Conservation (phyloP, 2,797 vertebrate genomes). For the Chromis chromis region DNA sequence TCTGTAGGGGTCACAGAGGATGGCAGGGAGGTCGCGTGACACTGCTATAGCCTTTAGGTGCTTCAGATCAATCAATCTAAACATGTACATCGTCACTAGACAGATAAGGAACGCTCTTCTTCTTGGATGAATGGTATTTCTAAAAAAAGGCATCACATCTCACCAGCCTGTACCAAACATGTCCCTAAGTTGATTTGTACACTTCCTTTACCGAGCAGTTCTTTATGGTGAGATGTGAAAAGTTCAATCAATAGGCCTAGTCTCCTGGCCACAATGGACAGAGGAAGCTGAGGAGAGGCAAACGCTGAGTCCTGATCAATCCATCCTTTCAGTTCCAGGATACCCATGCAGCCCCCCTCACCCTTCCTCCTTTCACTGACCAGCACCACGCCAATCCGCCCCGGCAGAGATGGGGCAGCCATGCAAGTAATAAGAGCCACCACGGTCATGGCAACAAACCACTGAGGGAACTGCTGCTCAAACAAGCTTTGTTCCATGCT, state of each 20-base stretch:
- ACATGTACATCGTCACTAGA: slow-evolving; percentile 2
- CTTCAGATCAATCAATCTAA: neutral
- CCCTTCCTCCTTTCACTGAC: slow-evolving; percentile 58
- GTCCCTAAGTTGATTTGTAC: slow-evolving; percentile 47
- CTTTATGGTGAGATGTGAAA: slow-evolving; percentile 67
- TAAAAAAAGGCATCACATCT: neutral
- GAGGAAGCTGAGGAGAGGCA: slow-evolving; percentile 81
- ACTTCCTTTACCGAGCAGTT: slow-evolving; percentile 63
- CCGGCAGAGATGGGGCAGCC: slow-evolving; percentile 73
- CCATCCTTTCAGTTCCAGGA: slow-evolving; percentile 84
- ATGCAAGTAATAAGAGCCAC: slow-evolving; percentile 77
- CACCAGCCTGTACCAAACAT: slow-evolving; percentile 57
- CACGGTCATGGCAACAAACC: slow-evolving; percentile 72
- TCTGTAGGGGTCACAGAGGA: slow-evolving; percentile 31
- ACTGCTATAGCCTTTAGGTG: neutral
- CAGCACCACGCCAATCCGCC: slow-evolving; percentile 76
- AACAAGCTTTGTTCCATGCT: slow-evolving; percentile 80
- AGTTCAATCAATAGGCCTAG: slow-evolving; percentile 84
- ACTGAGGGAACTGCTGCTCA: slow-evolving; percentile 73
- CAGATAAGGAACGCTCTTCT: slow-evolving; percentile 15
- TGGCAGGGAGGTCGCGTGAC: slow-evolving; percentile 19
- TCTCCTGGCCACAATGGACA: slow-evolving; percentile 85
- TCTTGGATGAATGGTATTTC: slow-evolving; percentile 14
- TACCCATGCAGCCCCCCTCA: slow-evolving; percentile 58
- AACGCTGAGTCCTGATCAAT: slow-evolving; percentile 83